Evolutionary conservation across 1,140 invertebrate genomes (phyloP), one percentile per base, ranked within the genome.

Genomic region (Drosophila pectinifera): DNA sequence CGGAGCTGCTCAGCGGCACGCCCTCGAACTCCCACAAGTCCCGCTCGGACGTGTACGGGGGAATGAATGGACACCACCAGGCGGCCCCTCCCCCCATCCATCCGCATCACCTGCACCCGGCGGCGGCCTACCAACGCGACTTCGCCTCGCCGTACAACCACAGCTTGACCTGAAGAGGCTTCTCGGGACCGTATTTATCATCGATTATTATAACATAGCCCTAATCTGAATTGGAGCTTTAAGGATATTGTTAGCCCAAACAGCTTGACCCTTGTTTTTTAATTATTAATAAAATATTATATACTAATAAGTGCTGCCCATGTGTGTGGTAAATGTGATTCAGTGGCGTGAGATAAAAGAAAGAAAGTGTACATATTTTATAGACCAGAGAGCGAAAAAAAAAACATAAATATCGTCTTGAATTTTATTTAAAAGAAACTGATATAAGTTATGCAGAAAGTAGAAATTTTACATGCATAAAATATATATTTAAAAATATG

Each of bases 1-100:
- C 96, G 49, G 98, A 99, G 91, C 93, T 99, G 11, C 93, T 98
- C 3, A 94, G 95, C 46, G 95, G 95, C 3, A 94, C 94, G 5
- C 93, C 94, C 5, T 73, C 80, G 4, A 94, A 94, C 4, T 90
- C 91, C 20, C 93, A 92, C 57, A 92, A 92, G 14, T 73, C 81
- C 5, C 93, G 93, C 24, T 91, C 93, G 31, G 90, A 92, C 16
- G 76, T 91, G 14, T 92, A 92, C 18, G 69, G 75, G 3, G 67
- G 82, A 6, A 78, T 92, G 78, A 89, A 92, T 20, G 90, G 90
- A 22, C 86, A 91, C 57, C 91, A 92, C 64, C 91, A 91, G 62
- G 18, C 84, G 0, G 13, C 67, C 0, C 76, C 82, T 7, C 86
- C 90, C 1, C 43, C 78, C 22, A 78, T 92, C 36, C 91, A 92